Evolutionary conservation across 1,140 invertebrate species (phyloP), one percentile per base, ranked within the genome.

Genomic region (Apis florea): DNA sequence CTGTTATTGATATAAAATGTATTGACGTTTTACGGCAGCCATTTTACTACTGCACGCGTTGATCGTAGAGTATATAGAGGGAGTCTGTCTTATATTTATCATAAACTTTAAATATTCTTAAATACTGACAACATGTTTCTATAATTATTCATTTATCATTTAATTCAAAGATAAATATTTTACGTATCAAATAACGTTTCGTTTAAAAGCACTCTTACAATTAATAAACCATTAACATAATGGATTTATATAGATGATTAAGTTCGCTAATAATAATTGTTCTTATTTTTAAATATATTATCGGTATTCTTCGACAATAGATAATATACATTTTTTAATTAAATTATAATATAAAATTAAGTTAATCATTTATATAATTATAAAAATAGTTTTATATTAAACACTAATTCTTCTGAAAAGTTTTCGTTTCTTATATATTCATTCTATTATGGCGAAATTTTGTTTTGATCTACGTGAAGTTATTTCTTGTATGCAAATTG

Each of bases 1-100:
- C 76, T 79, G 85, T 89, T 86, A 83, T 88, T 83, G 88, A 91
- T 89, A 83, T 70, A 89, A 90, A 90, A 91, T 88, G 91, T 93
- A 92, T 93, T 93, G 92, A 93, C 91, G 92, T 93, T 93, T 93
- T 87, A 85, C 90, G 84, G 90, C 89, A 90, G 91, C 91, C 92
- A 93, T 93, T 92, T 92, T 91, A 89, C 84, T 81, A 87, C 86
- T 82, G 81, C 83, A 78, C 83, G 83, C 84, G 84, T 82, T 71
- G 78, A 82, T 31, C 73, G 68, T 47, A 68, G 58, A 21, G 31
- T 61, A 72, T 53, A 63, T 40, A 49, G 26, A 66, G 56, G 54
- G 15, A 26, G 31, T 10, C 15, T 26, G 31, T 67, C 31, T 58
- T 68, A 24, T 56, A 19, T 56, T 63, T 63, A 59, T 58, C 54